Base-by-base conservation (phyloP, 2,888 invertebrate genomes). In the Listrodromus nycthemerus region DNA sequence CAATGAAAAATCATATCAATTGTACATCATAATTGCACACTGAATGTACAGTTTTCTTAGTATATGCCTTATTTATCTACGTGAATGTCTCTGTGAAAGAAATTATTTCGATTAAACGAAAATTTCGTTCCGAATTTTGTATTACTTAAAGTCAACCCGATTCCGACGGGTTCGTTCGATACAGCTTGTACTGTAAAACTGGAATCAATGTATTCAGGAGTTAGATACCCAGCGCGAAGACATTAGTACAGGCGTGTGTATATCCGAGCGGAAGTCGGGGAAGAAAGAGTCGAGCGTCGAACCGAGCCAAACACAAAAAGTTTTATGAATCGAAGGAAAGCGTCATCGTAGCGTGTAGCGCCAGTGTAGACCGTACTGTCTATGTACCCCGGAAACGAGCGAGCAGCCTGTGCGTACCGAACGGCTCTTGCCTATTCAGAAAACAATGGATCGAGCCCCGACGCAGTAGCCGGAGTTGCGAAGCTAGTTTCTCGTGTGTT, bases 321-420 rank as follows among this genome's bases (percentile, higher is more conserved):
- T 13, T n/a, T 55, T 84, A 80, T 65, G 80, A 84, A 80, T 78
- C 63, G 77, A 81, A 78, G 77, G 63, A 80, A 84, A 77, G 77
- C 73, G 63, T 27, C 73, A 48, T 71, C 67, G 77, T 77, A 24
- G 52, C 79, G 50, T 67, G 75, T 63, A 52, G n/a, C 61, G 41
- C 13, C 30, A 19, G 63, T 50, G 24, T 74, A 41, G 24, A 70
- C 66, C 21, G 21, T 10, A 21, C 19, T 21, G 52, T 70, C n/a
- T 66, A 48, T 71, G 48, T 55, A 83, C 30, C 80, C 73, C 74
- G 84, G 81, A 84, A 81, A 74, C 81, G 16, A 33, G 48, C 58
- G 70, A 33, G 65, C 69, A 55, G 37, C 13, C 21, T 58, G 65
- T 63, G 75, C 70, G 61, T 80, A 69, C 66, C 70, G 70, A 75